These are phyloP conservation scores for Mus minutoides DNA, from an alignment of 2,797 vertebrate species.

Conservation along the genomic window DNA sequence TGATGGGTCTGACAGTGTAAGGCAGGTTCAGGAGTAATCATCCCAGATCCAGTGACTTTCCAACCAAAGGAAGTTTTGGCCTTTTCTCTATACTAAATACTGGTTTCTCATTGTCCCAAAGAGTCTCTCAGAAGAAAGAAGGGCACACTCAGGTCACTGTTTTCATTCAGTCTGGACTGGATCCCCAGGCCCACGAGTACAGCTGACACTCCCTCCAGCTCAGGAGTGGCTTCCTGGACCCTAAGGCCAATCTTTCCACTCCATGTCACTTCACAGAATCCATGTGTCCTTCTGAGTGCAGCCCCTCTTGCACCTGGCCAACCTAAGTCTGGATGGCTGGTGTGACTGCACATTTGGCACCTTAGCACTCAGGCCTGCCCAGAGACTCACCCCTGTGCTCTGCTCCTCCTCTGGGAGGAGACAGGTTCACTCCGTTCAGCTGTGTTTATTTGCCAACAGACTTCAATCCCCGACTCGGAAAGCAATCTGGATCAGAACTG, in stretches of 20 bases:
- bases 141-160: background rate
- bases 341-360: conserved; percentile 19
- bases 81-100: conserved; percentile 38
- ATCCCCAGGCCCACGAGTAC: conserved; percentile 1
- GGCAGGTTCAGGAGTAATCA: conserved; percentile 54
- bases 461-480: conserved; percentile 96
- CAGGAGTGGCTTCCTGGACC: conserved; percentile 14
- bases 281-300: conserved; percentile 20
- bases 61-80: conserved; percentile 10
- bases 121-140: conserved; percentile 55
- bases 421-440: conserved; percentile 86
- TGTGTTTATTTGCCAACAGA: conserved; percentile 93
- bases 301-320: conserved; percentile 43
- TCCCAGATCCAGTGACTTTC: conserved; percentile 56
- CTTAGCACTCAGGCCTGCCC: background rate
- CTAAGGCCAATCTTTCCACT: background rate
- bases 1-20: background rate
- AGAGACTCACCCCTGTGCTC: conserved; percentile 18
- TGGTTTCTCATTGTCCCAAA: conserved; percentile 67
- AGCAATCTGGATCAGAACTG: conserved; percentile 97
- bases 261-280: background rate
- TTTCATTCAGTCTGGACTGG: conserved; percentile 36
- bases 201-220: conserved; percentile 16
- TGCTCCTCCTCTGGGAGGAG: conserved; percentile 73
- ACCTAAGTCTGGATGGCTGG: background rate